A percentile compares a stretch with the other conserved stretches of the same genome.
Conservation (phyloP, 2,797 vertebrate genomes). For the Valencia hispanica region DNA sequence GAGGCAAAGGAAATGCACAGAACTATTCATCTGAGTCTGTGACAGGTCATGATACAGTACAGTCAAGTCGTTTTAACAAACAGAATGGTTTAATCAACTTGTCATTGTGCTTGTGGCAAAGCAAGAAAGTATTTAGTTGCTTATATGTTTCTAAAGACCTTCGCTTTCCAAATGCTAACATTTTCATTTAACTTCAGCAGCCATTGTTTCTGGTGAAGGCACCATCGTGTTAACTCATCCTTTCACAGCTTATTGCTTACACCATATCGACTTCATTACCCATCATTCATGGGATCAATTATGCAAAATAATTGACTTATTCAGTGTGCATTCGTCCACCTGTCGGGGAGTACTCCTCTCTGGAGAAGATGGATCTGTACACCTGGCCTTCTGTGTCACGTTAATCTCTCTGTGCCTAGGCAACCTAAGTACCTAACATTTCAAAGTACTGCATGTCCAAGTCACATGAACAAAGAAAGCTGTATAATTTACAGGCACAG, state of each 20-base stretch:
- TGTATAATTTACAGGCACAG: not conserved
- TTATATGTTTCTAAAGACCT: not conserved
- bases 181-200: not conserved
- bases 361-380: not conserved
- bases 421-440: not conserved
- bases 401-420: not conserved
- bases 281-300: conserved; percentile 1
- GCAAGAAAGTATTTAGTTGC: not conserved
- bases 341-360: not conserved
- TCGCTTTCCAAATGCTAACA: not conserved
- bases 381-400: conserved; percentile 10
- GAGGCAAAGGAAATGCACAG: no score
- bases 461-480: not conserved
- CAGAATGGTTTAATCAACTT: not conserved
- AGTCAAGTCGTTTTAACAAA: not conserved
- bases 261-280: not conserved
- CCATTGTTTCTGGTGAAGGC: not conserved
- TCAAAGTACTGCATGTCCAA: conserved; percentile 1
- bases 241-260: not conserved
- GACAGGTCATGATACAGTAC: not conserved
- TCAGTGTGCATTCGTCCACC: not conserved
- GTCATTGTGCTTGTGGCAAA: not conserved
- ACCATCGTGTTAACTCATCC: not conserved
- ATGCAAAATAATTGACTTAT: conserved; percentile 1
- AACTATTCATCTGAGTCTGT: no score